Evolutionary conservation across 2,113 vertebrate species (phyloP).

Genomic region (Sorex araneus): DNA sequence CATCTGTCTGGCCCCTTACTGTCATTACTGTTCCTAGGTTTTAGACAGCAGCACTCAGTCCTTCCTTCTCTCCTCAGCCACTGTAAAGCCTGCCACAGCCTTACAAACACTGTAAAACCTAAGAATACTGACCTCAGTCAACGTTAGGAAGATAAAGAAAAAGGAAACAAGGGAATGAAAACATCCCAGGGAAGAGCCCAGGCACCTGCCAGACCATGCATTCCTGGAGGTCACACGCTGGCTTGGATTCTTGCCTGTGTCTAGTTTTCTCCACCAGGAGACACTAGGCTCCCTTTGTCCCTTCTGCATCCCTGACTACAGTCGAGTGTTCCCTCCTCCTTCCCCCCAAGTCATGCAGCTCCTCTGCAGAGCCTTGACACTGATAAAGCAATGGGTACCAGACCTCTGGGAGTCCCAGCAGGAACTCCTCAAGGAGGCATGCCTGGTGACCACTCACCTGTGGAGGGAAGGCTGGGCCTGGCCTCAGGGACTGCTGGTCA

Average conservation of each 20-base stretch:
- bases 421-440: background rate
- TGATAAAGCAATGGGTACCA: background rate
- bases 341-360: background rate
- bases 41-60: background rate
- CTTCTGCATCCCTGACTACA: no score
- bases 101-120: background rate
- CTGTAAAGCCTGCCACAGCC: background rate
- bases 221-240: background rate
- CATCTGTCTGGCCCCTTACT: no score
- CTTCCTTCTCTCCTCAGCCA: conserved; percentile 5
- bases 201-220: background rate
- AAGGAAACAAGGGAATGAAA: conserved; percentile 13
- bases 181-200: background rate
- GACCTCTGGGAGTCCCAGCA: background rate
- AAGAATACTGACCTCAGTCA: background rate
- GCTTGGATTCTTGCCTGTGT: background rate
- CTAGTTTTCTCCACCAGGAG: background rate
- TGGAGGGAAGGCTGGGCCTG: conserved; percentile 75
- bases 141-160: background rate
- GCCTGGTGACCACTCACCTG: conserved; percentile 70
- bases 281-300: no score
- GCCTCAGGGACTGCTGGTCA: conserved; percentile 82
- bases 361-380: background rate
- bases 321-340: background rate
- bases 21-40: background rate